Evolutionary conservation across 2,113 vertebrate species (phyloP).

Genomic region (Chaetura pelagica): DNA sequence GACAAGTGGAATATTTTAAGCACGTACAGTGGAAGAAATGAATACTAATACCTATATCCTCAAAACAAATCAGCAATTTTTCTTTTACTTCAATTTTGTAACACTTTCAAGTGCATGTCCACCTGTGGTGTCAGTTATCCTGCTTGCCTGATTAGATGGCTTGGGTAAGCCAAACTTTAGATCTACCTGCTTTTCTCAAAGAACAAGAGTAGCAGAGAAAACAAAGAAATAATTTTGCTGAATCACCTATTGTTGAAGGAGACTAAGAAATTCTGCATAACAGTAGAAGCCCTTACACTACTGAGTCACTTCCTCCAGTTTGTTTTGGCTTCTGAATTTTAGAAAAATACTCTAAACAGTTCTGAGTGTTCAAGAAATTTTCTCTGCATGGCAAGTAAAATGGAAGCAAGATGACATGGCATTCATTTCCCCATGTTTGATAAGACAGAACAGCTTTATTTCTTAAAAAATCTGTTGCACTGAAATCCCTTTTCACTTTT

Average conservation of each 20-base stretch:
- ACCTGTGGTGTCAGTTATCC: not conserved
- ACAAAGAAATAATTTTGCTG: not conserved
- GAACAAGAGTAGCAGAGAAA: not conserved
- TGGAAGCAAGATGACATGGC: not conserved
- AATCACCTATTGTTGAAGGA: not conserved
- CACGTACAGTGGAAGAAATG: not conserved
- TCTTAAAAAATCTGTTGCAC: not conserved
- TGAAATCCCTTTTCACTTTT: not conserved
- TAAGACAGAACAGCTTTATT: not conserved
- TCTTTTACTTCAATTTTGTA: not conserved
- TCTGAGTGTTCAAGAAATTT: not conserved
- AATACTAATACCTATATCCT: not conserved
- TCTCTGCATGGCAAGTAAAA: not conserved
- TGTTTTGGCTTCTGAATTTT: not conserved
- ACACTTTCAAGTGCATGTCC: not conserved
- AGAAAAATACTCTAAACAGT: not conserved
- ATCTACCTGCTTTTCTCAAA: not conserved
- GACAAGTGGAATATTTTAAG: constrained; percentile 1
- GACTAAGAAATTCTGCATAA: not conserved
- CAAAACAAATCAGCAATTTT: not conserved
- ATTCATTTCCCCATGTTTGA: not conserved
- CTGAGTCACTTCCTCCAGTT: not conserved
- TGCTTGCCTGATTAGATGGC: not conserved
- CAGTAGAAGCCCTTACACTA: not conserved
- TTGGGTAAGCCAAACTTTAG: not conserved